Evolutionary conservation across 2,797 vertebrate genomes (phyloP).

Genomic region (Enteromius mattozi): DNA sequence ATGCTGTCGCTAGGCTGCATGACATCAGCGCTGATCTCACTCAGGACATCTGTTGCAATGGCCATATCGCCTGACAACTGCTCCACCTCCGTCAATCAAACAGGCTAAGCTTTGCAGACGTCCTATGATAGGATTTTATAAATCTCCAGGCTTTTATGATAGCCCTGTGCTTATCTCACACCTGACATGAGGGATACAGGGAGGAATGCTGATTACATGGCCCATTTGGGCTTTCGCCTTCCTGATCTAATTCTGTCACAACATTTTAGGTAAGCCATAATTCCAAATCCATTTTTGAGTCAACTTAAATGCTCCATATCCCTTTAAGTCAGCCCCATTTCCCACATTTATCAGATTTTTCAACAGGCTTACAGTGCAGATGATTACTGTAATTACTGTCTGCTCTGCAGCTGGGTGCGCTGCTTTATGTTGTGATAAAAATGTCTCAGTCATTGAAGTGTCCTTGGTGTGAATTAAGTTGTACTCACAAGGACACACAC

Average conservation of each 20-base stretch:
- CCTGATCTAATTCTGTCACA: constrained; percentile 61
- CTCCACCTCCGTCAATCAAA: constrained; percentile 23
- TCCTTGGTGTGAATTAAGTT: constrained; percentile 38
- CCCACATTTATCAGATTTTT: constrained; percentile 48
- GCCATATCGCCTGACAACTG: constrained; percentile 25
- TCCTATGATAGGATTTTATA: constrained; percentile 31
- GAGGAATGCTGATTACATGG: constrained; percentile 51
- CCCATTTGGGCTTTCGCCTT: constrained; percentile 55
- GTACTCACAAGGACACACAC: constrained; percentile 27
- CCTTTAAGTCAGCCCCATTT: constrained; percentile 38
- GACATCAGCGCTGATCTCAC: constrained; percentile 48
- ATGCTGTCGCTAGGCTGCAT: constrained; percentile 53
- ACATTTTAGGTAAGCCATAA: constrained; percentile 59
- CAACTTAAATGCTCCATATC: constrained; percentile 37
- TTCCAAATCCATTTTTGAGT: constrained; percentile 53
- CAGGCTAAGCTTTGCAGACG: constrained; percentile 39
- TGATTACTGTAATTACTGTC: constrained; percentile 47
- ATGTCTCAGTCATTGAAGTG: constrained; percentile 27
- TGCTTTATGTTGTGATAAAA: constrained; percentile 45
- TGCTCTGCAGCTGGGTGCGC: constrained; percentile 4
- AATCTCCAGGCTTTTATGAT: constrained; percentile 35
- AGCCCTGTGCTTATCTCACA: constrained; percentile 33
- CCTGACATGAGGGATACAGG: constrained; percentile 38
- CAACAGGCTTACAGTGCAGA: constrained; percentile 39
- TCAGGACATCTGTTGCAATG: constrained; percentile 32